Conservation (phyloP, 2,797 vertebrate genomes). For the Anas flavirostris region DNA sequence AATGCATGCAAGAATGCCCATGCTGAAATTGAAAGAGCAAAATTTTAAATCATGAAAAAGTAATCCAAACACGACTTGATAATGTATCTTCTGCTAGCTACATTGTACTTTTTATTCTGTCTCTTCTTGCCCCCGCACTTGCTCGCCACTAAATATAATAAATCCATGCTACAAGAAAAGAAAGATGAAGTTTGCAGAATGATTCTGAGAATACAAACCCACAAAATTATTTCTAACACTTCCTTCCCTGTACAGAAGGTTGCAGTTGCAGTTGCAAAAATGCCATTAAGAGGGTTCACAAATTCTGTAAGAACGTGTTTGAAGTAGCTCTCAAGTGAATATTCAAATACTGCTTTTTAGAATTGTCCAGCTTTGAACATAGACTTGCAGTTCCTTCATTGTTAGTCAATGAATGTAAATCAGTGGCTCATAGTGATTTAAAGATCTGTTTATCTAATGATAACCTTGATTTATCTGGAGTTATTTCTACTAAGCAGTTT, state of each 20-base stretch:
- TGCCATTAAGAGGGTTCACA: not conserved
- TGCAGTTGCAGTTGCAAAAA: not conserved
- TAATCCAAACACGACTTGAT: not conserved
- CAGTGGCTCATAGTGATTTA: slow-evolving; percentile 1
- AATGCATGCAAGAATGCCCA: not conserved
- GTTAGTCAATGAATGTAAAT: not conserved
- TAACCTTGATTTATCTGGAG: slow-evolving; percentile 12
- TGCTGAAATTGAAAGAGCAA: not conserved
- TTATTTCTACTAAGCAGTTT: slow-evolving; percentile 23
- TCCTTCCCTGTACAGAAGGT: not conserved
- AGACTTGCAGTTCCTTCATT: not conserved
- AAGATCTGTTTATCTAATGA: not conserved
- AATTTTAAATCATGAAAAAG: not conserved
- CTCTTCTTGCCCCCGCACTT: not conserved
- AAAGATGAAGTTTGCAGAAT: slow-evolving; percentile 2
- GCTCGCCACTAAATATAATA: not conserved
- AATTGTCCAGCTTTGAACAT: not conserved
- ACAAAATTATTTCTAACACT: not conserved
- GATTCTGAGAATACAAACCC: not conserved
- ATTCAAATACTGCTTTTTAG: not conserved
- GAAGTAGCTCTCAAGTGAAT: not conserved
- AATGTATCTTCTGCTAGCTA: not conserved
- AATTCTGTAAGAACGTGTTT: not conserved
- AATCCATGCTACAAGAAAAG: not conserved
- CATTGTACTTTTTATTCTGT: not conserved